These are phyloP conservation scores for Apodemus agrarius DNA, from an alignment of 2,797 vertebrate species.

Conservation along the genomic window DNA sequence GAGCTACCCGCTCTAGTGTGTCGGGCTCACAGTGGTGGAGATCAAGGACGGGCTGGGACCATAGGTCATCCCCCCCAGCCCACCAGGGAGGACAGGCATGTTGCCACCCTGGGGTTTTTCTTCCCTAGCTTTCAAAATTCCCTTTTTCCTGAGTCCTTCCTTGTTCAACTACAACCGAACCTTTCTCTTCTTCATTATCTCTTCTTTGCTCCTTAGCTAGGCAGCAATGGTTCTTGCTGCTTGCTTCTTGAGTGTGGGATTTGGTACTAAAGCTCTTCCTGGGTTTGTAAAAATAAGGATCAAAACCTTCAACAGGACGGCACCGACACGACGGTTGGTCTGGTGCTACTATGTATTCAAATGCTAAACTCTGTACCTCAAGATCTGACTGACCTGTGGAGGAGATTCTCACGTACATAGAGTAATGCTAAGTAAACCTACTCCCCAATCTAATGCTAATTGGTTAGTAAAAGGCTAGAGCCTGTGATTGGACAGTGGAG, in stretches of 20 bases:
- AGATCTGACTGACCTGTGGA: no score
- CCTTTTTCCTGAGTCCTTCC: background rate
- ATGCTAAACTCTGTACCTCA: no score
- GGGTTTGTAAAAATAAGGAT: background rate
- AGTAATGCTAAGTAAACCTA: no score
- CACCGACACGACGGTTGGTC: no score
- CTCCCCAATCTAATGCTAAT: no score
- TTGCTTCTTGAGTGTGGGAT: background rate
- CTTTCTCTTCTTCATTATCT: background rate
- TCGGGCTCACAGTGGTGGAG: background rate
- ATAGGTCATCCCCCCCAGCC: background rate
- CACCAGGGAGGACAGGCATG: background rate
- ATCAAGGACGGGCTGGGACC: no score
- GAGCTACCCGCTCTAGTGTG: background rate
- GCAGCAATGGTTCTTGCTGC: background rate
- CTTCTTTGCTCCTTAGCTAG: background rate
- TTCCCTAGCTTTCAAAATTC: background rate
- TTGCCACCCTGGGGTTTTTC: background rate
- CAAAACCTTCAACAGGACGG: background rate
- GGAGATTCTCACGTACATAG: no score
- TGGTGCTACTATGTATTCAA: no score
- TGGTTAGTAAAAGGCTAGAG: no score
- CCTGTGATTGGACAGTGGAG: no score
- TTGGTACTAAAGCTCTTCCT: background rate
- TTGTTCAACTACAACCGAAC: background rate